Evolutionary conservation across 2,113 vertebrate species (phyloP), one percentile per base, ranked within the genome.

Genomic region (Elachura formosa): DNA sequence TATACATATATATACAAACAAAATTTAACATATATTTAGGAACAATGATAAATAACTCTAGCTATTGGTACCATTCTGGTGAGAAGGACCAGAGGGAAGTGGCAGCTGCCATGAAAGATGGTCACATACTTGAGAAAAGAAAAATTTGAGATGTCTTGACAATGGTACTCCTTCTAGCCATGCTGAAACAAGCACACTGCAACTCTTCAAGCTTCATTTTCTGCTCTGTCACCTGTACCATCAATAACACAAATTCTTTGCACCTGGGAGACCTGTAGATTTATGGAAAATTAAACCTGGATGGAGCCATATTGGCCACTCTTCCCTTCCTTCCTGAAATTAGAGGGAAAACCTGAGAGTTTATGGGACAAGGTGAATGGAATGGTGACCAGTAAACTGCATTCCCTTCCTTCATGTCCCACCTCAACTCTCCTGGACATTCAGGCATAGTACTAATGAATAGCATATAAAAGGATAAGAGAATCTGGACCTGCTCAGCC

Each of bases 171-270:
- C 49, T 91, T 94, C 64, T 74, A 89, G 67, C 89, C 45, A 63
- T 31, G 52, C 59, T 58, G 13, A 89, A 95, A 89, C 56, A 80
- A 79, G 41, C 48, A 80, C 56, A 75, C n/a, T 82, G 62, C 0
- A 12, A 86, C 6, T 58, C 13, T 69, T 91, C 40, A 73, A 73
- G 49, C n/a, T 92, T 96, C 21, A 66, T 92, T 93, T 95, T 94
- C 71, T 4, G 0, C 68, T 84, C 67, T 72, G 38, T 62, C 25
- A 41, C 28, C 51, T 87, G 49, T 31, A 56, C 7, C 2, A 3
- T 81, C 43, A 58, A 81, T 80, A 87, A 71, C 64, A 95, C 86
- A 81, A 88, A 90, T 62, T 38, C 17, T 58, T 92, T 40, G 45
- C 23, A 62, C 23, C 49, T 87, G 78, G 20, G 58, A 80, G 55